Evolutionary conservation across 2,888 invertebrate species (phyloP).

Genomic region (Brachylomia viminalis): DNA sequence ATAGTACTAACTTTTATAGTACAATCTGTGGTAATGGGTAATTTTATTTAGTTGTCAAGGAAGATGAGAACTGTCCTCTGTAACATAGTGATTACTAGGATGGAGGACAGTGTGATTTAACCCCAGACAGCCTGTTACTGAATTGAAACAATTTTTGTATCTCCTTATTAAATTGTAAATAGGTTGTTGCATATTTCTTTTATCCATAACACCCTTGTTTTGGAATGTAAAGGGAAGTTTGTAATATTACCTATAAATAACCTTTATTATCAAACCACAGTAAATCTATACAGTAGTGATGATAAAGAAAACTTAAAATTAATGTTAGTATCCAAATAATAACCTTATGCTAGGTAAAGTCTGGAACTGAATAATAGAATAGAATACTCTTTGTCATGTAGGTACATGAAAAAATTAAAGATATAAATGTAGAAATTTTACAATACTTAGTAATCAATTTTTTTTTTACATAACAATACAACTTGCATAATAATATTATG

Average conservation of each 20-base stretch:
- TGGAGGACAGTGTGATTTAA: neutral
- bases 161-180: neutral
- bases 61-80: neutral
- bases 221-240: neutral
- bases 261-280: neutral
- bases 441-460: too few relatives aligned
- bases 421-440: too few relatives aligned
- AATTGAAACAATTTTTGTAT: neutral
- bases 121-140: neutral
- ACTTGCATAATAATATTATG: neutral
- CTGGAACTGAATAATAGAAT: neutral
- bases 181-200: neutral
- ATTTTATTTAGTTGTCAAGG: neutral
- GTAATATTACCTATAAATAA: neutral
- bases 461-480: too few relatives aligned
- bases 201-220: neutral
- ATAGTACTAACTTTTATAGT: too few relatives aligned
- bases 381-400: too few relatives aligned
- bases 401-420: too few relatives aligned
- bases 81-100: neutral
- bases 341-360: neutral
- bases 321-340: neutral
- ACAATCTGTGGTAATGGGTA: too few relatives aligned
- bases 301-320: neutral
- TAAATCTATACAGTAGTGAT: neutral